These are phyloP conservation scores for Laticauda colubrina DNA, from an alignment of 2,113 vertebrate species.

Conservation along the genomic window DNA sequence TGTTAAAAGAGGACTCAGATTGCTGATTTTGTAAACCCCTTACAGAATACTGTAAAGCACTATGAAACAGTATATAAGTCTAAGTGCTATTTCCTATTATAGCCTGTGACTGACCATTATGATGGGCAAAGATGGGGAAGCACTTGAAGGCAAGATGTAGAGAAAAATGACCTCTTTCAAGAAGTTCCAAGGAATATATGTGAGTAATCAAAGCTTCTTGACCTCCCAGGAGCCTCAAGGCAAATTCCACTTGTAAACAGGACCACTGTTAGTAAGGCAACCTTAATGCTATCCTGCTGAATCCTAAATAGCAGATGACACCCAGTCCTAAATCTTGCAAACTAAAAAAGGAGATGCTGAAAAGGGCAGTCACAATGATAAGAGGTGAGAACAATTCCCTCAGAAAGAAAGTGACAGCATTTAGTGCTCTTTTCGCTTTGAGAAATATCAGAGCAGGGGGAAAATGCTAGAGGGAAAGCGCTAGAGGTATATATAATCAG, in stretches of 20 bases:
- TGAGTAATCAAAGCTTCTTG: neutral
- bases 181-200: neutral
- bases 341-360: neutral
- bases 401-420: neutral
- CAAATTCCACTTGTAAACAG: neutral
- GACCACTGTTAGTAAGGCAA: neutral
- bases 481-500: neutral
- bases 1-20: neutral
- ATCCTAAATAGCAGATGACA: neutral
- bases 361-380: neutral
- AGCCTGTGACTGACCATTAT: neutral
- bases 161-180: neutral
- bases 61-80: neutral
- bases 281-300: neutral
- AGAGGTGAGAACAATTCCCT: neutral
- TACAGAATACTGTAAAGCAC: neutral
- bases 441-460: neutral
- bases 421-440: neutral
- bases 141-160: neutral
- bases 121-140: slow-evolving; percentile 3
- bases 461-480: neutral
- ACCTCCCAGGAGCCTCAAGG: neutral
- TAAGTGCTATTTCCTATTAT: neutral
- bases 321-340: neutral
- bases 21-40: neutral